A percentile compares a stretch with the other conserved stretches of the same genome.
These are phyloP conservation scores for Drosophila chauvacae DNA, from an alignment of 1,140 invertebrate genomes.

Conservation along the genomic window DNA sequence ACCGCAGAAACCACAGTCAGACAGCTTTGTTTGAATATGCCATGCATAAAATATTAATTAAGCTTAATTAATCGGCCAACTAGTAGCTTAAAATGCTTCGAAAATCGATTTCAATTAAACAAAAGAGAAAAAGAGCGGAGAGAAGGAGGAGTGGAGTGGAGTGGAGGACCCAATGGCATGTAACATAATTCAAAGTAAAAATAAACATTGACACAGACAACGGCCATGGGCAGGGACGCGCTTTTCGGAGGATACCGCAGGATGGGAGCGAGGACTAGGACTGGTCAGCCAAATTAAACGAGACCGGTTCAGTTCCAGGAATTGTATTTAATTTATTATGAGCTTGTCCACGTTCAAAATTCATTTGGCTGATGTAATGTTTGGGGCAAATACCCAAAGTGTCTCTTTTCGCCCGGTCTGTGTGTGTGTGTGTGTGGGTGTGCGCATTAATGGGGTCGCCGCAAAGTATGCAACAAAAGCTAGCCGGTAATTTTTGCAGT, in stretches of 20 bases:
- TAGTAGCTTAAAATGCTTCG: constrained; percentile 13
- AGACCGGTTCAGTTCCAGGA: constrained; percentile 55
- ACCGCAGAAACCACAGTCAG: constrained; percentile 22
- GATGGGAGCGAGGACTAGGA: constrained; percentile 6
- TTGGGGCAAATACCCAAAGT: constrained; percentile 75
- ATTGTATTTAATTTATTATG: constrained; percentile 79
- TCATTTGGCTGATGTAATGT: constrained; percentile 81
- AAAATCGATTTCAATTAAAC: constrained; percentile 47
- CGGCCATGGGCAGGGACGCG: constrained; percentile 6
- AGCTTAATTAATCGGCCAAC: constrained; percentile 40
- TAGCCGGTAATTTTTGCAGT: constrained; percentile 32
- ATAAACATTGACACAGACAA: constrained; percentile 73
- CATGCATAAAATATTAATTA: constrained; percentile 46
- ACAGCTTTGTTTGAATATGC: constrained; percentile 10
- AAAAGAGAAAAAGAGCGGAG: constrained; percentile 13
- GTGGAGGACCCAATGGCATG: constrained; percentile 32
- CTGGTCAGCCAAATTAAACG: constrained; percentile 24
- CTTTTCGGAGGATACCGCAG: constrained; percentile 2
- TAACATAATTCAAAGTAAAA: constrained; percentile 81
- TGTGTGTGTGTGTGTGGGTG: constrained; percentile 17
- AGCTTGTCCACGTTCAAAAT: constrained; percentile 64
- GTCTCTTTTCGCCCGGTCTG: constrained; percentile 1
- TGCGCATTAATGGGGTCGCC: constrained; percentile 64
- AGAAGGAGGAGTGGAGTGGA: neutral
- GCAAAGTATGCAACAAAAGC: constrained; percentile 71